Evolutionary conservation across 2,113 vertebrate genomes (phyloP).

Genomic region (Siniperca knerii): DNA sequence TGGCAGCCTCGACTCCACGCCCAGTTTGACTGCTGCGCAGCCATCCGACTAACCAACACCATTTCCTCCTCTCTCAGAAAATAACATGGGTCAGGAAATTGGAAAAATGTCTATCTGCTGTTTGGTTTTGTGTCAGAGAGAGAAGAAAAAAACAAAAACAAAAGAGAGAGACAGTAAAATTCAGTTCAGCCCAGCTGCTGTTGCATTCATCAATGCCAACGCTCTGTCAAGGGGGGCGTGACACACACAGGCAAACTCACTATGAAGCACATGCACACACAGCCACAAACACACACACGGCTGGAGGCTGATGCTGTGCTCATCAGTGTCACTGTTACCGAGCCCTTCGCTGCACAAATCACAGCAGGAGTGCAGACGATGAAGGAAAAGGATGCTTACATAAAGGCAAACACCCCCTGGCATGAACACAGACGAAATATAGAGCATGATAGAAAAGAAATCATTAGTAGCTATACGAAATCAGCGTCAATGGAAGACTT

Average conservation of each 20-base stretch:
- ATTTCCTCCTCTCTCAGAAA: constrained; percentile 45
- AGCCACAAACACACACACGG: constrained; percentile 36
- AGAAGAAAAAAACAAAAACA: not conserved
- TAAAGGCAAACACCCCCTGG: constrained; percentile 52
- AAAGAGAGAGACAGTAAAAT: constrained; percentile 14
- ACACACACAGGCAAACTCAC: constrained; percentile 57
- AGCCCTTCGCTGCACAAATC: constrained; percentile 66
- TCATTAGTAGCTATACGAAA: not conserved
- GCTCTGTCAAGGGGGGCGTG: constrained; percentile 63
- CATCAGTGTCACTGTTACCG: constrained; percentile 71
- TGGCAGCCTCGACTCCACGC: constrained; percentile 42
- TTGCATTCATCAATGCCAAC: constrained; percentile 66
- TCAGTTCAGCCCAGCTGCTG: constrained; percentile 60
- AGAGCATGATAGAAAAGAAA: constrained; percentile 9
- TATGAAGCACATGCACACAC: constrained; percentile 34
- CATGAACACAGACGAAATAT: constrained; percentile 42
- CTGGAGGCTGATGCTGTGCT: constrained; percentile 68
- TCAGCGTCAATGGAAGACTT: not conserved
- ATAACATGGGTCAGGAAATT: constrained; percentile 41
- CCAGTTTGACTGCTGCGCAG: constrained; percentile 46
- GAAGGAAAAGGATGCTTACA: constrained; percentile 58
- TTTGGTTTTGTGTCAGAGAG: constrained; percentile 37
- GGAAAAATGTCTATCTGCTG: constrained; percentile 31
- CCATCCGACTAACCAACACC: constrained; percentile 34
- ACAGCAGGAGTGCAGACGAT: constrained; percentile 63